A percentile compares a stretch with the other conserved stretches of the same genome.
Evolutionary conservation across 2,113 vertebrate genomes (phyloP).

Genomic region (Mirza zaza): DNA sequence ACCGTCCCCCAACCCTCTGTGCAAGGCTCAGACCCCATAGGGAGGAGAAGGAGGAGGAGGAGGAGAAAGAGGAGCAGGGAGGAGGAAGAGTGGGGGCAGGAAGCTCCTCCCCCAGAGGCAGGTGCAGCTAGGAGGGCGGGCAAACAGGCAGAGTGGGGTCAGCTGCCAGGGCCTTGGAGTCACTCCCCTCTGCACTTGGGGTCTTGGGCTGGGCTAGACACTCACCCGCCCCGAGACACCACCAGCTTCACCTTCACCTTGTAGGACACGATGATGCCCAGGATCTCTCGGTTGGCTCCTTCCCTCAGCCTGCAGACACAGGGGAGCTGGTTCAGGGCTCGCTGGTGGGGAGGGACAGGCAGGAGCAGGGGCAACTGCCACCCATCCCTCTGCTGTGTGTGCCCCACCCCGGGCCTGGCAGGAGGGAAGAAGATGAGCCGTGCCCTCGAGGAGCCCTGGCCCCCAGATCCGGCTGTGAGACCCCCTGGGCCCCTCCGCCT

Average conservation of each 20-base stretch:
- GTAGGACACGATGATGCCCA: constrained; percentile 98
- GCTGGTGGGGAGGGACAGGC: rapidly evolving
- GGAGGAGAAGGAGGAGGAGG: background rate
- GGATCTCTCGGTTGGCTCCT: constrained; percentile 95
- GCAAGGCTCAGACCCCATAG: background rate
- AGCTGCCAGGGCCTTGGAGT: background rate
- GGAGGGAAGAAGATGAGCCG: background rate
- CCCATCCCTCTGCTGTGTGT: background rate
- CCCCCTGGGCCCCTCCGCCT: background rate
- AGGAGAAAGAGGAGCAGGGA: background rate
- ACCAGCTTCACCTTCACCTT: constrained; percentile 99
- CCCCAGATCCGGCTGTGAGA: background rate
- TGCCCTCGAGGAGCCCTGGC: background rate
- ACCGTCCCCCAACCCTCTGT: background rate
- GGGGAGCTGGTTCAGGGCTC: background rate
- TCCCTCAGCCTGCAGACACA: constrained; percentile 88
- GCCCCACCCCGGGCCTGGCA: background rate
- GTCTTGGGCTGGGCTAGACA: background rate
- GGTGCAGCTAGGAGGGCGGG: background rate
- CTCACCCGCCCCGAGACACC: constrained; percentile 96
- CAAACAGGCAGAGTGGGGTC: background rate
- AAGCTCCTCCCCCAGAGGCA: background rate
- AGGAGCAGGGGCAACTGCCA: rapidly evolving
- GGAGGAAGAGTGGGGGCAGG: background rate
- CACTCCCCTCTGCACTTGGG: rapidly evolving